These are phyloP conservation scores for Chlamydotis undulata DNA, from an alignment of 2,113 vertebrate genomes.

Conservation along the genomic window DNA sequence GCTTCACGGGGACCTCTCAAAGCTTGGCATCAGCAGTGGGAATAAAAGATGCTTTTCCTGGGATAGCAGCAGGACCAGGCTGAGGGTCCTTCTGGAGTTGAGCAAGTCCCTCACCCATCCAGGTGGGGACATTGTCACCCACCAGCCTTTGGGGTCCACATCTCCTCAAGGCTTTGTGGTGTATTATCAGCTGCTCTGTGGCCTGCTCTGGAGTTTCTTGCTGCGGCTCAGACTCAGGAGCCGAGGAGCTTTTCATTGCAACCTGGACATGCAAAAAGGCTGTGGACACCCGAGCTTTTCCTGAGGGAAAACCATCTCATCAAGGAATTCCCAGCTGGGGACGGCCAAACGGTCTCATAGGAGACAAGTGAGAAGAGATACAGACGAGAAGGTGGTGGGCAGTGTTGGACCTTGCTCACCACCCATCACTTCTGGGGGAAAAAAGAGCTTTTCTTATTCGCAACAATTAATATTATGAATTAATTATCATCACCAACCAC, in stretches of 20 bases:
- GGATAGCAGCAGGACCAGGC: neutral
- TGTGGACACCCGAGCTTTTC: neutral
- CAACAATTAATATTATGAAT: neutral
- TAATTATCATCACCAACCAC: neutral
- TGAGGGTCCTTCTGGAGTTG: neutral
- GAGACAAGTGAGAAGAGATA: neutral
- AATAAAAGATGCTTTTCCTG: neutral
- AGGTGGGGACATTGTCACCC: neutral
- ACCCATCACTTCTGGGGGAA: neutral
- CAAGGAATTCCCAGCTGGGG: neutral
- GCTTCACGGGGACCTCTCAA: neutral
- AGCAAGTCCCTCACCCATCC: neutral
- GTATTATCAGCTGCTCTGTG: neutral
- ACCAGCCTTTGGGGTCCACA: rapidly evolving
- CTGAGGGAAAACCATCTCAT: neutral
- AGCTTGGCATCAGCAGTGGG: rapidly evolving
- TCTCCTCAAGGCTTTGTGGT: neutral
- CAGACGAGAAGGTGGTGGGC: rapidly evolving
- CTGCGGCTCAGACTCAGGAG: neutral
- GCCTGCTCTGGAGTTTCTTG: neutral
- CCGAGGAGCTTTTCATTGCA: neutral
- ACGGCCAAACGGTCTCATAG: neutral
- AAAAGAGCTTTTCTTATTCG: neutral
- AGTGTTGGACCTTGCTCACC: neutral
- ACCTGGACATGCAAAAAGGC: neutral